Base-by-base conservation (phyloP, 2,113 vertebrate genomes). In the Muscicapa adusta region DNA sequence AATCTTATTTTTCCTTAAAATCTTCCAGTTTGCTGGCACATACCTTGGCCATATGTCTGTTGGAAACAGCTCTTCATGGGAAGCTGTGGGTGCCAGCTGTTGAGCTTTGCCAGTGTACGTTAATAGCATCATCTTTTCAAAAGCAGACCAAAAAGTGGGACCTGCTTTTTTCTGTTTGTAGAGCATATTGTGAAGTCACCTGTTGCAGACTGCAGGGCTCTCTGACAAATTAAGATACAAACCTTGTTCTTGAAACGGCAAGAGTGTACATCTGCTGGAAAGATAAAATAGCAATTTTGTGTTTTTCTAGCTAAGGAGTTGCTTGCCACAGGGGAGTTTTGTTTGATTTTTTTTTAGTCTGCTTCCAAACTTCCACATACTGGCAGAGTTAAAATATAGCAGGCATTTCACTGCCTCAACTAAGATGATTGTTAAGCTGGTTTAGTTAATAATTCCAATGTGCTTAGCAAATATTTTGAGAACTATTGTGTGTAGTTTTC, bases 71-170 rank as follows among this genome's bases (percentile, higher is more conserved):
- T 94, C 56, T 89, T 83, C 76, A 38, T 5, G 8, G 57, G 48
- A 81, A 82, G 73, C 43, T 62, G 26, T 79, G 74, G 50, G 14
- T 93, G 87, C 85, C 91, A 96, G 93, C 67, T 95, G 85, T 88
- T 92, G 83, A 81, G 80, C 54, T 92, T 71, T 88, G 76, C 18
- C 1, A 72, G 34, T 61, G 38, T 57, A 19, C 54, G 34, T 66
- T 71, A 73, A 56, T 76, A 90, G 63, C 43, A 74, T 34, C 51
- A 29, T 78, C 68, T 67, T 86, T 74, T 63, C 43, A 22, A 71
- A 94, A 22, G 58, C 85, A 91, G 34, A 66, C 24, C 13, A 62
- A 85, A 72, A 85, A 85, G 22, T 33, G 47, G 38, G 33, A 38
- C 31, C 42, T 0, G 1, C 42, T 66, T 88, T 75, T 66, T 72